Base-by-base conservation (phyloP, 2,888 invertebrate species). In the Epiblema foenella region DNA sequence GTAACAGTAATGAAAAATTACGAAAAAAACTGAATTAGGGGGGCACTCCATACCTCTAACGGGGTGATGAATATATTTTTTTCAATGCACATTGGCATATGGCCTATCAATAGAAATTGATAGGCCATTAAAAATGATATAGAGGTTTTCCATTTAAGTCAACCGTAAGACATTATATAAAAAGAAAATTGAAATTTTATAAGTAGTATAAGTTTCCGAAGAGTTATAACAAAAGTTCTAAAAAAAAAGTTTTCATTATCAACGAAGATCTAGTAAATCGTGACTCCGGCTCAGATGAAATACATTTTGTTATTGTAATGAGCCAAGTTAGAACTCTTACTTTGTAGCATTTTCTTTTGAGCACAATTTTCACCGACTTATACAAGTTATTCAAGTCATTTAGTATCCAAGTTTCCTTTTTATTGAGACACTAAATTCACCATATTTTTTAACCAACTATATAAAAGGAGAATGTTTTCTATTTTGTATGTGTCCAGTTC, bases 241-340 rank as follows among this genome's bases (percentile, higher is more conserved):
- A 42, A 63, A 59, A 63, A 59, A 62, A 57, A 20, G 46, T 33
- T 62, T 57, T 69, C 63, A 57, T 57, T 57, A 46, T n/a, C 39
- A 51, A 51, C 56, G 57, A 49, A 69, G 46, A 69, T 46, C n/a
- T n/a, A n/a, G n/a, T n/a, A n/a, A n/a, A n/a, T n/a, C n/a, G 56
- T 69, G 54, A 56, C 46, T 56, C 51, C 37, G 24, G 49, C 17
- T 39, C 18, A 60, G 59, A 60, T 70, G 59, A 60, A 60, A 42
- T 60, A 71, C 54, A 66, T 71, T 66, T 66, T 62, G 60, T 67
- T 65, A 59, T 60, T 71, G 66, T 66, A 71, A 67, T 71, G 59
- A 60, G 60, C 56, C 29, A 51, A 72, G 63, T 64, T 64, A n/a
- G n/a, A 39, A 58, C 57, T 57, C 20, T 18, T 58, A 69, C 46